Percentiles rank a stretch among this genome's conserved stretches.
phyloP scores from a whole-genome alignment of 2,797 vertebrate genomes.

The Acropternis orthonyx region DNA sequence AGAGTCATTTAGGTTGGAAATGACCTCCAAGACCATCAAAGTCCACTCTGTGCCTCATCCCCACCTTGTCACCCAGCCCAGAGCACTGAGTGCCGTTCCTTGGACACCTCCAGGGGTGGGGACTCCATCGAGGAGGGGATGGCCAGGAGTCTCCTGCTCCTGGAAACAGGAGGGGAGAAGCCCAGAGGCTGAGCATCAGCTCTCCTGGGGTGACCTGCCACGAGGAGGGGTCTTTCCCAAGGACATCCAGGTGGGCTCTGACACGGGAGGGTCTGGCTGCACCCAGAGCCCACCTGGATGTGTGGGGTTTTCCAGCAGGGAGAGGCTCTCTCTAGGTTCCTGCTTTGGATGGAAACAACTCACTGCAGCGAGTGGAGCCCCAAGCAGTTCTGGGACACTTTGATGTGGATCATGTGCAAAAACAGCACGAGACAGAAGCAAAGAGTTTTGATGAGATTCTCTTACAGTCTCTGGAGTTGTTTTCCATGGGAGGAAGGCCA shows the following conservation, averaged over 20 bases:
- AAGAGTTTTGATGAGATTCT: not conserved
- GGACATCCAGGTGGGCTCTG: not conserved
- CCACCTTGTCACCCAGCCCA: not conserved
- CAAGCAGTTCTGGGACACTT: not conserved
- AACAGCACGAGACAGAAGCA: not conserved
- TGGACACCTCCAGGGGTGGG: not conserved
- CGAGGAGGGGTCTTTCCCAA: not conserved
- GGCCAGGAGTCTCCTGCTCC: not conserved
- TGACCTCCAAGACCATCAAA: accelerated
- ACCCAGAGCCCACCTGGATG: not conserved
- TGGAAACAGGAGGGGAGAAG: not conserved
- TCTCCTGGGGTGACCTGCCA: too few relatives aligned
- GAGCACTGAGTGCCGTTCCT: not conserved
- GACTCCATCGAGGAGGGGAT: not conserved
- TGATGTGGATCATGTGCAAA: not conserved
- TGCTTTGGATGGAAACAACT: not conserved
- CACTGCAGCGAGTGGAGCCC: accelerated
- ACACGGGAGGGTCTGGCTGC: not conserved
- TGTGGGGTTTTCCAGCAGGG: not conserved
- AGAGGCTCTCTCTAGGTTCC: not conserved
- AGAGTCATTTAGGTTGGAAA: not conserved
- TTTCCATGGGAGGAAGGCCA: not conserved
- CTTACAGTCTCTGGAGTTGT: not conserved
- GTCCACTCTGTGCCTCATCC: not conserved
- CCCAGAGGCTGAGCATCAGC: accelerated